phyloP scores from a whole-genome alignment of 2,113 vertebrate genomes.

The Cisticola juncidis region DNA sequence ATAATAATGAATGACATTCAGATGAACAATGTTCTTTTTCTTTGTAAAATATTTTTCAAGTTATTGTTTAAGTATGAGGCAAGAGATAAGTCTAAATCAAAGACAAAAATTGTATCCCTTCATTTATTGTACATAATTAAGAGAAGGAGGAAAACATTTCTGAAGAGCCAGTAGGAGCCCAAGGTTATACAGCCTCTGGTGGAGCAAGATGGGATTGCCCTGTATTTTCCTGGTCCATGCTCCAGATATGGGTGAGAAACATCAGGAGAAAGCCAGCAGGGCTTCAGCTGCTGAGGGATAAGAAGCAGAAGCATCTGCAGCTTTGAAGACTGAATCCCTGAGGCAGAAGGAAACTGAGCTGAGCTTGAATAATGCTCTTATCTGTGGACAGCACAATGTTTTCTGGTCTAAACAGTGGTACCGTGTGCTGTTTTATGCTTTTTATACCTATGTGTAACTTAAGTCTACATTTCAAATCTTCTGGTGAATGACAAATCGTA shows the following conservation, averaged over 20 bases:
- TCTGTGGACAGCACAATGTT: constrained; percentile 51
- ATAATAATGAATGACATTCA: constrained; percentile 75
- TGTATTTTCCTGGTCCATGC: not conserved
- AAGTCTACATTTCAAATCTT: constrained; percentile 72
- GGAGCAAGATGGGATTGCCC: not conserved
- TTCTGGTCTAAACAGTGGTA: constrained; percentile 63
- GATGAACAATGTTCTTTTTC: constrained; percentile 70
- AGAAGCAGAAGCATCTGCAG: constrained; percentile 41
- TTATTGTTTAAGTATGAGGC: constrained; percentile 74
- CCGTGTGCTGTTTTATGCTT: constrained; percentile 67
- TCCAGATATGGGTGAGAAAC: constrained; percentile 4
- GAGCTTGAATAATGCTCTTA: constrained; percentile 36
- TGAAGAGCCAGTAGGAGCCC: constrained; percentile 37
- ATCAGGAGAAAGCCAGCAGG: not conserved
- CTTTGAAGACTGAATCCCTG: constrained; percentile 23
- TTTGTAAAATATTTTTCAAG: constrained; percentile 74
- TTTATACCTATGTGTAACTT: constrained; percentile 76
- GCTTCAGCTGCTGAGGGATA: not conserved
- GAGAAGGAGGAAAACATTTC: constrained; percentile 53
- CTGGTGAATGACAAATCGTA: constrained; percentile 71
- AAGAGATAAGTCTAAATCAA: constrained; percentile 69
- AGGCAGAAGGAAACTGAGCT: constrained; percentile 9
- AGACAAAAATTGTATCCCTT: constrained; percentile 64
- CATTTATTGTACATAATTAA: constrained; percentile 62
- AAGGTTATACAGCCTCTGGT: constrained; percentile 13